phyloP scores from a whole-genome alignment of 2,888 invertebrate species.

The Yponomeuta plumbellus region DNA sequence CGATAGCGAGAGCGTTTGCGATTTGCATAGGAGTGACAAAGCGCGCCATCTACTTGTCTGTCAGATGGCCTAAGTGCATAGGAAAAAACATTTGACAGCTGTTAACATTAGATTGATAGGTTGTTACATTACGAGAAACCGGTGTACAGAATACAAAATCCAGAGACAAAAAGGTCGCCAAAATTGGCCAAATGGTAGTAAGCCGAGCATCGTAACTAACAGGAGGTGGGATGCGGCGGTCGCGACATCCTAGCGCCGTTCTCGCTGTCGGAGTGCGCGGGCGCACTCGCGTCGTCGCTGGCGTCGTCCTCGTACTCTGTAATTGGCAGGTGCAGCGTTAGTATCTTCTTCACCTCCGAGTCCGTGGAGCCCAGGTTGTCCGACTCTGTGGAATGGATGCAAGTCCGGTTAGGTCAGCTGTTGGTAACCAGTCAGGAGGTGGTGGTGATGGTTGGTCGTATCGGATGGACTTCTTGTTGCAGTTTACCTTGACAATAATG shows the following conservation, averaged over 20 bases:
- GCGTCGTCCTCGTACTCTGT: conserved; percentile 95
- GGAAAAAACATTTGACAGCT: too few species aligned
- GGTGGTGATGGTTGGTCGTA: neutral
- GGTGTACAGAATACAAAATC: too few species aligned
- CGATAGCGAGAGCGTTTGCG: too few species aligned
- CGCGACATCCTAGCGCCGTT: conserved; percentile 49
- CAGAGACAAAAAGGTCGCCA: neutral
- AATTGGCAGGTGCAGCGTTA: conserved; percentile 94
- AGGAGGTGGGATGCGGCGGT: conserved; percentile 57
- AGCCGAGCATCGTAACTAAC: conserved; percentile 36
- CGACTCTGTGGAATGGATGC: conserved; percentile 81
- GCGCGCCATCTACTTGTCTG: too few species aligned
- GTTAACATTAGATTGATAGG: too few species aligned
- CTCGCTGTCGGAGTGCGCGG: conserved; percentile 73
- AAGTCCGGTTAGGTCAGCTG: neutral
- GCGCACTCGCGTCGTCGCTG: conserved; percentile 76
- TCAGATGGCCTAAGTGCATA: too few species aligned
- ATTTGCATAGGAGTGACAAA: too few species aligned
- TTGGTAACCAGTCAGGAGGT: neutral
- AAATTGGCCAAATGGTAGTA: neutral
- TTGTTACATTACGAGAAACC: too few species aligned
- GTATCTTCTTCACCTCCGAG: conserved; percentile 95
- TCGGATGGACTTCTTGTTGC: neutral
- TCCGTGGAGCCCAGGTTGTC: conserved; percentile 97
- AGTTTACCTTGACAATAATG: neutral